Evolutionary conservation across 2,113 vertebrate species (phyloP).

Genomic region (Peromyscus californicus): DNA sequence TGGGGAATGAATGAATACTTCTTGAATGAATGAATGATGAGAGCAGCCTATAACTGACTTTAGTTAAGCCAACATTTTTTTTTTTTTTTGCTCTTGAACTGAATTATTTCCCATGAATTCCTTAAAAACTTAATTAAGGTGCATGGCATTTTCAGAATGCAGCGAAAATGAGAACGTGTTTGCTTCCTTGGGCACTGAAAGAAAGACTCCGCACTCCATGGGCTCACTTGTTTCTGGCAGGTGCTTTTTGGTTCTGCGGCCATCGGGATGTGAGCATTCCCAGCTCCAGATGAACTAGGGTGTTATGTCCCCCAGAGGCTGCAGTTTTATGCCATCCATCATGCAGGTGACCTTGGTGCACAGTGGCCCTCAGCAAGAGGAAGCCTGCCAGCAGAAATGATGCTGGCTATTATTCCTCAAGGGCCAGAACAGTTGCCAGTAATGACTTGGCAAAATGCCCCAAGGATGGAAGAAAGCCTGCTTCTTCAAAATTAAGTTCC

Average conservation of each 20-base stretch:
- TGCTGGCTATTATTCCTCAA: not conserved
- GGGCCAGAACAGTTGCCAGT: not conserved
- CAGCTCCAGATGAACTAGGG: not conserved
- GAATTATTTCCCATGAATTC: not conserved
- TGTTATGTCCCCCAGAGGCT: not conserved
- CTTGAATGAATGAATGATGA: not conserved
- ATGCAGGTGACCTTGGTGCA: conserved; percentile 42
- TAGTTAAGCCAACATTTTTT: not conserved
- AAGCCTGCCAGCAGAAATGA: not conserved
- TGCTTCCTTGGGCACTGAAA: not conserved
- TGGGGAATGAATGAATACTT: not conserved
- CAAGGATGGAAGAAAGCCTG: not conserved
- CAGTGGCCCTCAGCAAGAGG: not conserved
- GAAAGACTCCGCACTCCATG: not conserved
- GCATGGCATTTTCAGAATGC: not conserved
- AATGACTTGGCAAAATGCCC: not conserved
- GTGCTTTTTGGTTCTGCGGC: not conserved
- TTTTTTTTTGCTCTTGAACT: not conserved
- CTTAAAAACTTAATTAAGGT: not conserved
- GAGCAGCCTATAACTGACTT: not conserved
- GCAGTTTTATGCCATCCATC: conserved; percentile 12
- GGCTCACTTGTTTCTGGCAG: no score
- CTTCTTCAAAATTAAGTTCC: not conserved
- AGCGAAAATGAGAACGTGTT: not conserved
- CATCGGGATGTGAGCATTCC: not conserved